A percentile compares a stretch with the other conserved stretches of the same genome.
These are phyloP conservation scores for Phaedon cochleariae DNA, from an alignment of 2,888 invertebrate species.

Conservation along the genomic window DNA sequence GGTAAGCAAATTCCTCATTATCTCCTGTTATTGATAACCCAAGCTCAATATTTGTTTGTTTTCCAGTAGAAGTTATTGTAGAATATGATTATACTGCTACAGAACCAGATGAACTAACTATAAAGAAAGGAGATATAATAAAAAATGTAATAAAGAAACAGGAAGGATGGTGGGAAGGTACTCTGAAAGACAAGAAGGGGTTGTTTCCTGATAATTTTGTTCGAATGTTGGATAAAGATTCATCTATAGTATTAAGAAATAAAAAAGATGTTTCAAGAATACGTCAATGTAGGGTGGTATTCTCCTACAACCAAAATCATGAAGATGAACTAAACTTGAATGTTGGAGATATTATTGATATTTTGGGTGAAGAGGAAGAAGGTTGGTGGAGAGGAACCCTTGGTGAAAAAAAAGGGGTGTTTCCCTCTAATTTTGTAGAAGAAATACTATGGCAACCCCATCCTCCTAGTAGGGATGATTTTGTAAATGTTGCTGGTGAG, in stretches of 20 bases:
- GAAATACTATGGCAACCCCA: constrained; percentile 55
- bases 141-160: constrained; percentile 79
- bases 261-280: constrained; percentile 58
- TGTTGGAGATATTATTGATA: constrained; percentile 90
- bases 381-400: constrained; percentile 92
- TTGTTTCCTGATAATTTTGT: constrained; percentile 96
- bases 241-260: constrained; percentile 50
- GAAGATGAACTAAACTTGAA: constrained; percentile 90
- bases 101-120: constrained; percentile 84
- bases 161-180: constrained; percentile 95
- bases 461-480: constrained; percentile 41
- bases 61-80: constrained; percentile 80
- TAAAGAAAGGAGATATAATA: constrained; percentile 84
- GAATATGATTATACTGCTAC: constrained; percentile 88
- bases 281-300: constrained; percentile 84
- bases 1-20: constrained; percentile 29
- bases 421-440: constrained; percentile 94
- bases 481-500: constrained; percentile 30
- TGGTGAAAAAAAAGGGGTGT: constrained; percentile 86
- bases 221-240: constrained; percentile 62
- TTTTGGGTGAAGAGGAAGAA: constrained; percentile 91
- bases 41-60: not conserved
- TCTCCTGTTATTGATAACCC: not conserved
- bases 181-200: constrained; percentile 79
- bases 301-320: constrained; percentile 91